Percentiles rank a stretch among this genome's conserved stretches.
These are phyloP conservation scores for Hyperoplus lanceolatus DNA, from an alignment of 2,797 vertebrate species.

Conservation along the genomic window DNA sequence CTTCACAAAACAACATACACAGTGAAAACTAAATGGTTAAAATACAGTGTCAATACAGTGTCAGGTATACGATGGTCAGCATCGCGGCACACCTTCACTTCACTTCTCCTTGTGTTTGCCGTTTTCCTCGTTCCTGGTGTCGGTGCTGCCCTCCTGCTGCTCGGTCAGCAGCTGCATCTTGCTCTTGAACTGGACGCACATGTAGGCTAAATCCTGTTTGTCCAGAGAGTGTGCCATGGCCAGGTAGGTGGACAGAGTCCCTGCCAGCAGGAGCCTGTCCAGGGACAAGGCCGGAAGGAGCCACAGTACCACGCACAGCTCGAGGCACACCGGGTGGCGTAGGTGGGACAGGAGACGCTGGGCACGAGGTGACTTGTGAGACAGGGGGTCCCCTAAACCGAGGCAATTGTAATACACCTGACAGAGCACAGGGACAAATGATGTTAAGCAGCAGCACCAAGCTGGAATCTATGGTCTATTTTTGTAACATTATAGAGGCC, in stretches of 20 bases:
- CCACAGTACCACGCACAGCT: conserved; percentile 91
- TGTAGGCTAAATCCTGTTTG: conserved; percentile 89
- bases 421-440: background rate
- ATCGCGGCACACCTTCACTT: conserved; percentile 27
- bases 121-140: background rate
- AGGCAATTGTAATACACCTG: conserved; percentile 92
- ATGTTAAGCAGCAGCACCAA: conserved; percentile 4
- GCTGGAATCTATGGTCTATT: background rate
- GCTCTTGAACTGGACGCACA: conserved; percentile 86
- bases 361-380: conserved; percentile 85
- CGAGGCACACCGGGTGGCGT: conserved; percentile 92
- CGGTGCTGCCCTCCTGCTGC: conserved; percentile 45
- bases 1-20: conserved; percentile 6
- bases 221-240: conserved; percentile 90
- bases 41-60: conserved; percentile 16
- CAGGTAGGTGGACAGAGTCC: conserved; percentile 88
- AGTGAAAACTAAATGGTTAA: background rate
- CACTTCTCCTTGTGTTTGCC: conserved; percentile 68
- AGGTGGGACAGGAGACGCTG: conserved; percentile 91
- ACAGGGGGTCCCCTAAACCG: conserved; percentile 89
- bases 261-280: conserved; percentile 90
- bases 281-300: conserved; percentile 89
- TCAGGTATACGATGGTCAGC: background rate
- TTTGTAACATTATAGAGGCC: background rate
- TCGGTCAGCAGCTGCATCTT: conserved; percentile 86